Evolutionary conservation across 2,888 invertebrate species (phyloP).

Genomic region (Metacarcinus magister): DNA sequence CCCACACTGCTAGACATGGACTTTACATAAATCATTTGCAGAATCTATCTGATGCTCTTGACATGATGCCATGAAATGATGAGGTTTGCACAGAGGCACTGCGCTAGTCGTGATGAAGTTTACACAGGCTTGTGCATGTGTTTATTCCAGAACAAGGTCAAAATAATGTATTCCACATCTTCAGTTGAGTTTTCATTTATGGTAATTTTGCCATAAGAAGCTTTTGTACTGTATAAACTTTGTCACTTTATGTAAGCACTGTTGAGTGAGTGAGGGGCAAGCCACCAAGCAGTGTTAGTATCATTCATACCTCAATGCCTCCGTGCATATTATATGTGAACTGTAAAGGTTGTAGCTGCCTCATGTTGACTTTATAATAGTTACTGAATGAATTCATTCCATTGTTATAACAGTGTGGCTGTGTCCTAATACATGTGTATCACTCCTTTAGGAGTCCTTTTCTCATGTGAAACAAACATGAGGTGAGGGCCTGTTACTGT

Average conservation of each 20-base stretch:
- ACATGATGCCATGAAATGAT: background rate
- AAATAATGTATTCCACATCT: background rate
- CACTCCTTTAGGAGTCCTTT: background rate
- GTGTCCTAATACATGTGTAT: background rate
- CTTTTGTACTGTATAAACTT: background rate
- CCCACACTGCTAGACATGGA: background rate
- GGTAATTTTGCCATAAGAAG: background rate
- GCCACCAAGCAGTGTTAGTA: background rate
- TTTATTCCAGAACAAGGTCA: background rate
- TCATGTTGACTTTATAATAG: background rate
- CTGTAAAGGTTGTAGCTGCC: slow-evolving; percentile 29
- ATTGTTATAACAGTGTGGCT: slow-evolving; percentile 41
- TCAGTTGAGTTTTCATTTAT: background rate
- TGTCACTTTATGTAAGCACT: background rate
- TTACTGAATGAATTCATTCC: background rate
- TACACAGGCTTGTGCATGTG: slow-evolving; percentile 11
- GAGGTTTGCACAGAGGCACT: background rate
- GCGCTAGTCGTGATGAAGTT: background rate
- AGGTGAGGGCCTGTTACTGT: background rate
- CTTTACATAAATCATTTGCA: background rate
- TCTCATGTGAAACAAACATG: slow-evolving; percentile 12
- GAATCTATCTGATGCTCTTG: slow-evolving; percentile 10
- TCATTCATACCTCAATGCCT: slow-evolving; percentile 30
- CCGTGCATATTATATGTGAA: slow-evolving; percentile 8
- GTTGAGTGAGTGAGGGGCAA: slow-evolving; percentile 22